These are phyloP conservation scores for Gibbula magus DNA, from an alignment of 2,888 invertebrate species.

Conservation along the genomic window DNA sequence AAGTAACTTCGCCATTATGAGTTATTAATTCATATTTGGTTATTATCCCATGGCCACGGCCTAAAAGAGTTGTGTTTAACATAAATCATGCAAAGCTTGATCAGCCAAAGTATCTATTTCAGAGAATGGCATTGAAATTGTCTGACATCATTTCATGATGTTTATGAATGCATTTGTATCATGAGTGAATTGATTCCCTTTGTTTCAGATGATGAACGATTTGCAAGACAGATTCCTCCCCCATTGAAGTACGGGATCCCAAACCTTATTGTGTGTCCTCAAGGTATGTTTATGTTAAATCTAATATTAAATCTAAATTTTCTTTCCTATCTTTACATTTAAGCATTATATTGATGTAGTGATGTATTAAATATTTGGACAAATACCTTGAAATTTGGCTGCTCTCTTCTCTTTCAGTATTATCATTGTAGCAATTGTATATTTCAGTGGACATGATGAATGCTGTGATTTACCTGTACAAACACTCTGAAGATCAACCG, in stretches of 20 bases:
- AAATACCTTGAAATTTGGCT: no score
- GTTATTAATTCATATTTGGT: no score
- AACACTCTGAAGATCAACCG: constrained; percentile 29
- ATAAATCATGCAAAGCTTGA: no score
- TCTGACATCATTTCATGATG: neutral
- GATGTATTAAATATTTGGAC: no score
- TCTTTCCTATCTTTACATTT: no score
- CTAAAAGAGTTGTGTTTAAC: no score
- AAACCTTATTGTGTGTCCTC: constrained; percentile 58
- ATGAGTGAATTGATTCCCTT: constrained; percentile 3
- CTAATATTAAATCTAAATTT: neutral
- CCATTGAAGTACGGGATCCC: constrained; percentile 49
- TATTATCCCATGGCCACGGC: no score
- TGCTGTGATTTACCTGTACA: constrained; percentile 46
- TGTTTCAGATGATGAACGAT: constrained; percentile 33
- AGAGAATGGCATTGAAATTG: no score
- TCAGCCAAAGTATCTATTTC: no score
- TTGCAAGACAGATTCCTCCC: constrained; percentile 43
- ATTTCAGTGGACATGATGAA: constrained; percentile 43
- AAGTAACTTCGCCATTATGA: no score
- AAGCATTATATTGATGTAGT: no score
- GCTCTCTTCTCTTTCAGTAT: neutral
- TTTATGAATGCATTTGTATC: neutral
- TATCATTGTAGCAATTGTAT: no score
- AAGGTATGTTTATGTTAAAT: constrained; percentile 33